These are phyloP conservation scores for Nycticryphes semicollaris DNA, from an alignment of 2,113 vertebrate species.

Conservation along the genomic window DNA sequence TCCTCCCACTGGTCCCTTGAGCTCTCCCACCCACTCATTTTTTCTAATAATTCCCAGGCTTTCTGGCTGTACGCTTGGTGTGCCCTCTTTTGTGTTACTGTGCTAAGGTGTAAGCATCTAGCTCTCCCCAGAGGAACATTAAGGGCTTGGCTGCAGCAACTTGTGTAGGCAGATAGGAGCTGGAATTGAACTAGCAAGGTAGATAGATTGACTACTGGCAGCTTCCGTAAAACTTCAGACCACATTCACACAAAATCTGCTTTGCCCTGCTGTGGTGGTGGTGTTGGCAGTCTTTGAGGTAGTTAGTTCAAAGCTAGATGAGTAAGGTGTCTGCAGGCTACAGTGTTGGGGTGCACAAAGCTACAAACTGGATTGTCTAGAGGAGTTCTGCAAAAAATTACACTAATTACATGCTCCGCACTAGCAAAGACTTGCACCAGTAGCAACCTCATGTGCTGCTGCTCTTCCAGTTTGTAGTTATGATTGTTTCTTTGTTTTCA, in stretches of 20 bases:
- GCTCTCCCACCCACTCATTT: slow-evolving; percentile 37
- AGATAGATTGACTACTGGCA: not conserved
- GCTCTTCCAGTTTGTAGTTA: not conserved
- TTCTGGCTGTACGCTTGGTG: not conserved
- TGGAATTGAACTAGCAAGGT: not conserved
- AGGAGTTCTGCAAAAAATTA: not conserved
- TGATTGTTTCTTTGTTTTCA: not conserved
- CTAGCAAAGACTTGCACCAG: not conserved
- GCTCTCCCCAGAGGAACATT: not conserved
- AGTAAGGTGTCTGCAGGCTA: not conserved
- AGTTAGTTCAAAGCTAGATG: not conserved
- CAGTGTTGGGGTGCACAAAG: not conserved
- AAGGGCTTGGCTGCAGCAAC: not conserved
- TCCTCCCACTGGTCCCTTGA: slow-evolving; percentile 57
- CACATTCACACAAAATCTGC: rapidly evolving
- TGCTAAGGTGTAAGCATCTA: not conserved
- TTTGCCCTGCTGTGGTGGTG: not conserved
- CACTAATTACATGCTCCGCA: rapidly evolving
- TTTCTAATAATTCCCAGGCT: slow-evolving; percentile 39
- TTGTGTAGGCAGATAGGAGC: not conserved
- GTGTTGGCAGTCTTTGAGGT: not conserved
- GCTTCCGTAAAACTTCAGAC: not conserved
- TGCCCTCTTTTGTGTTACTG: not conserved
- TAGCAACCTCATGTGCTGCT: not conserved
- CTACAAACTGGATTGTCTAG: not conserved